phyloP scores from a whole-genome alignment of 2,888 invertebrate species.

The Sympetrum striolatum region DNA sequence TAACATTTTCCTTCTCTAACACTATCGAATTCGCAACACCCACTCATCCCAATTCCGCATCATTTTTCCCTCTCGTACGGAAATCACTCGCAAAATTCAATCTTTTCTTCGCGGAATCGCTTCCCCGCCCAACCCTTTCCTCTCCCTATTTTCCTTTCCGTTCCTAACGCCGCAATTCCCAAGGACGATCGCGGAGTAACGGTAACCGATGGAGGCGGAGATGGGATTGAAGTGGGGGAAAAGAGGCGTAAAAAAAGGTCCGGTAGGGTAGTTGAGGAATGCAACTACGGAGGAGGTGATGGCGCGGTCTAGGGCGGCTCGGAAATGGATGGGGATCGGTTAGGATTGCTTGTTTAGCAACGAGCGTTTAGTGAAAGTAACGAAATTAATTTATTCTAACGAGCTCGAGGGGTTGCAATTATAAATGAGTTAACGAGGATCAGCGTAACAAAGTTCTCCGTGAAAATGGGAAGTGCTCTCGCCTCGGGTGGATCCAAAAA shows the following conservation, averaged over 20 bases:
- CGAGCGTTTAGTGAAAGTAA: not conserved
- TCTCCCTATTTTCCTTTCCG: not conserved
- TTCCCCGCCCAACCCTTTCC: not conserved
- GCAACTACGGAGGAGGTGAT: not conserved
- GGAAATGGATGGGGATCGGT: not conserved
- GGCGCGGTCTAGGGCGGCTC: not conserved
- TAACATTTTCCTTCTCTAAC: too few relatives aligned
- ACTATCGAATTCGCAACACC: not conserved
- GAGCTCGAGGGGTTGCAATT: not conserved
- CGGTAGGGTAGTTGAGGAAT: not conserved
- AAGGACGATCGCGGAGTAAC: conserved; percentile 33
- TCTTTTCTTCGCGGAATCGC: not conserved
- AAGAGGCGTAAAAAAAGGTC: not conserved
- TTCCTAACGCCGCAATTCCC: not conserved
- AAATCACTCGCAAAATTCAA: not conserved
- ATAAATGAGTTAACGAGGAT: not conserved
- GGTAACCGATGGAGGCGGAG: not conserved
- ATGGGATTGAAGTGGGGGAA: not conserved
- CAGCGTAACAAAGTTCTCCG: not conserved
- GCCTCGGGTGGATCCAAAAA: not conserved
- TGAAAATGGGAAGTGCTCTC: not conserved
- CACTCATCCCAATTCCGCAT: not conserved
- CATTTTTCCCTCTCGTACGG: not conserved
- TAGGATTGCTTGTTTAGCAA: not conserved
- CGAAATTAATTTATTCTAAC: not conserved